A percentile compares a stretch with the other conserved stretches of the same genome.
These are phyloP conservation scores for Staurois parvus DNA, from an alignment of 2,797 vertebrate species.

Conservation along the genomic window DNA sequence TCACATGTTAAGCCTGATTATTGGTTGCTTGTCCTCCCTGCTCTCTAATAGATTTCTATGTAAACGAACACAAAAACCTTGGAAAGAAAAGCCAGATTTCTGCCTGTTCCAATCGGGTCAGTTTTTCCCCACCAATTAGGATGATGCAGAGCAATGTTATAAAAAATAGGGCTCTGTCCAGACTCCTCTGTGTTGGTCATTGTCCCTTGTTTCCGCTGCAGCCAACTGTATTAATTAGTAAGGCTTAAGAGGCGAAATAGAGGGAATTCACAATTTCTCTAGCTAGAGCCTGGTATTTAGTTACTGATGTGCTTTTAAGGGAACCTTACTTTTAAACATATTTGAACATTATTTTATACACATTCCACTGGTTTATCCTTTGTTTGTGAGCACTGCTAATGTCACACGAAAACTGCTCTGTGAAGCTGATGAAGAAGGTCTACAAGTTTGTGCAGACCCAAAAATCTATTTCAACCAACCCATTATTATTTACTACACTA, in stretches of 20 bases:
- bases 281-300: slow-evolving; percentile 73
- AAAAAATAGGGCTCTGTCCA: slow-evolving; percentile 77
- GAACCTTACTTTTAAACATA: no score
- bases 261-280: slow-evolving; percentile 73
- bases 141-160: slow-evolving; percentile 76
- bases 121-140: slow-evolving; percentile 77
- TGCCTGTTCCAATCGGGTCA: slow-evolving; percentile 76
- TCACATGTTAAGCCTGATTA: slow-evolving; percentile 34
- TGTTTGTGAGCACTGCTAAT: no score
- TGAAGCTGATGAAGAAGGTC: no score
- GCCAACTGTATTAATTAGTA: slow-evolving; percentile 77
- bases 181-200: slow-evolving; percentile 76
- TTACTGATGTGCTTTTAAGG: slow-evolving; percentile 66
- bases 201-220: slow-evolving; percentile 74
- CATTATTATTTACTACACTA: no score
- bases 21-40: slow-evolving; percentile 29
- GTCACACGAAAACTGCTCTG: no score
- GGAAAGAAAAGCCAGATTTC: slow-evolving; percentile 67
- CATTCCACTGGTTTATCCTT: no score
- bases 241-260: slow-evolving; percentile 69
- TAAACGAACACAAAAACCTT: slow-evolving; percentile 58
- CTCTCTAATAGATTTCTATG: slow-evolving; percentile 51
- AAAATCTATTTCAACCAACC: no score
- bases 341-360: no score
- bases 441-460: no score